phyloP scores from a whole-genome alignment of 2,113 vertebrate genomes.

The Montifringilla adamsi region DNA sequence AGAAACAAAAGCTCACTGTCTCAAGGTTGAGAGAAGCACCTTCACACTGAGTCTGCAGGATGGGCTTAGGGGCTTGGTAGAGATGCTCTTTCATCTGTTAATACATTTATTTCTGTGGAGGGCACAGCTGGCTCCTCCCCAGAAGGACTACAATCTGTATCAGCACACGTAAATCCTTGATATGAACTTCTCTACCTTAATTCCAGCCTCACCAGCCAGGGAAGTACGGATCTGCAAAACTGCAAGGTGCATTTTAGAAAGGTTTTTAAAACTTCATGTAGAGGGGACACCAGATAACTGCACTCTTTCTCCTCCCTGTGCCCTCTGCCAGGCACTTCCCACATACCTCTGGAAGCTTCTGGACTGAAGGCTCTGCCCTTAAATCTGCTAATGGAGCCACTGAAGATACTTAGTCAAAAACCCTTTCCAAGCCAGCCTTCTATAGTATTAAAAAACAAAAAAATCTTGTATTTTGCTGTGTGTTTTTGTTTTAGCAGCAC shows the following conservation, averaged over 20 bases:
- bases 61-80: background rate
- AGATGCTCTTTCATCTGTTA: background rate
- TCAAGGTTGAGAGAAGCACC: background rate
- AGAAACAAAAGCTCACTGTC: background rate
- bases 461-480: background rate
- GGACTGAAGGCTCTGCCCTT: background rate
- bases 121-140: background rate
- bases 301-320: background rate
- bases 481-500: background rate
- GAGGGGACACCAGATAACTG: background rate
- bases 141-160: background rate
- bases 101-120: background rate
- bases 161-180: background rate
- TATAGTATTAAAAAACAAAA: accelerated
- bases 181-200: background rate
- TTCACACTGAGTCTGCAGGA: background rate
- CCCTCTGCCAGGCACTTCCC: background rate
- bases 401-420: background rate
- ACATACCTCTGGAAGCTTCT: background rate
- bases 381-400: background rate
- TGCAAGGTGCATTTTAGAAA: background rate
- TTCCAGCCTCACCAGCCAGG: background rate
- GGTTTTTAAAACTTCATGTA: background rate
- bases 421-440: background rate
- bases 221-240: background rate